Base-by-base conservation (phyloP, 2,888 invertebrate genomes). In the Andrena hattorfiana region DNA sequence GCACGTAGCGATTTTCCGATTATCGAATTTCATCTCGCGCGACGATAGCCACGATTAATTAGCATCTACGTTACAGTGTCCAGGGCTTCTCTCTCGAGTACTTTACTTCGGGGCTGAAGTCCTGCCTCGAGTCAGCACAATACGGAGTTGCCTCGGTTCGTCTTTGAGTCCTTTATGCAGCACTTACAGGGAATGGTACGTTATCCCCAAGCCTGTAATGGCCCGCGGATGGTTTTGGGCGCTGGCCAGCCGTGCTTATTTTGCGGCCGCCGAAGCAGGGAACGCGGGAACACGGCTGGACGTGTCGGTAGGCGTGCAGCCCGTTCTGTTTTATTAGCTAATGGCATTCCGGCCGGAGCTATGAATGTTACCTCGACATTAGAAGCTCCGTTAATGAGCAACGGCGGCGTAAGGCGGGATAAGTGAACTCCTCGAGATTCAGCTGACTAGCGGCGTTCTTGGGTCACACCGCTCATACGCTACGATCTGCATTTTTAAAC, bases 401-500 rank as follows among this genome's bases (percentile, higher is more conserved):
- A 54, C 56, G 72, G 76, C 68, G 72, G 72, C 68, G 80, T 26
- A 62, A 70, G 10, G 49, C 42, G 63, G 73, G 74, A 85, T 77
- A 85, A 86, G 85, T 68, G 83, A 75, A 78, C 80, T 80, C 76
- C 83, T 86, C 84, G 80, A 85, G 77, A 88, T 88, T 88, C 83
- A 88, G 88, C 88, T 88, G 88, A 88, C 88, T 88, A 78, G 26
- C 72, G n/a, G n/a, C 64, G 83, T 79, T 86, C 84, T 87, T 69
- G 71, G 77, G 76, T 78, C 83, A 78, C 64, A 62, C 73, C 67
- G 13, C 30, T 4, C 26, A 69, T 62, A 75, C 77, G 76, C 73
- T 69, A 48, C 82, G 63, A 88, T 88, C 77, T 88, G 88, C 88
- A 88, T 88, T 88, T 88, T 88, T 88, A 75, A 88, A 88, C 78